These are phyloP conservation scores for Tamandua tetradactyla DNA, from an alignment of 2,797 vertebrate species.

Conservation along the genomic window DNA sequence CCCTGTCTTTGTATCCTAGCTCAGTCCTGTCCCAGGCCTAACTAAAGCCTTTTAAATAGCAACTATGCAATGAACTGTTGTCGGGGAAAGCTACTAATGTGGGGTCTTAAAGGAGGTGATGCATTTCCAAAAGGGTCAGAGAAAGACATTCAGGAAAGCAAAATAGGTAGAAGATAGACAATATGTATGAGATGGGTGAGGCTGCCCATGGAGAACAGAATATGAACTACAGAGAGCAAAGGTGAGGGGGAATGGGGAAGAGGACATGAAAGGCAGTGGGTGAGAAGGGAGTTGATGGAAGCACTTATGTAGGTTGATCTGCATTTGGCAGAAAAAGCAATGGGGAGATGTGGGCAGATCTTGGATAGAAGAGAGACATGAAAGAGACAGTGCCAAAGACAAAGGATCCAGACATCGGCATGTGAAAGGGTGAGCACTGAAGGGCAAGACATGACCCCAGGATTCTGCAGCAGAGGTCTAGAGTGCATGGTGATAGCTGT, in stretches of 20 bases:
- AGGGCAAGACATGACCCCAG: background rate
- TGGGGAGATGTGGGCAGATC: constrained; percentile 11
- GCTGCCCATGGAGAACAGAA: background rate
- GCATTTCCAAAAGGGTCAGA: background rate
- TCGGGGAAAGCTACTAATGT: background rate
- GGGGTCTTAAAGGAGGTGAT: background rate
- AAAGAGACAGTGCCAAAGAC: constrained; percentile 25
- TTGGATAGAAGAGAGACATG: constrained; percentile 23
- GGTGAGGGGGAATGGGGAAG: background rate
- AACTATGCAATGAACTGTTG: background rate
- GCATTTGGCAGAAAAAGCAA: background rate
- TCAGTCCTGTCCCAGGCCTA: background rate
- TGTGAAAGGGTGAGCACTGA: background rate
- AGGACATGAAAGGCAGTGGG: background rate
- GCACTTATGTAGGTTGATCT: background rate
- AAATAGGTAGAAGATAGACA: background rate
- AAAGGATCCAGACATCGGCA: constrained; percentile 13
- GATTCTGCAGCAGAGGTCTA: background rate
- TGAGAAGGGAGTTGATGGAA: background rate
- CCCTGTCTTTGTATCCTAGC: too few species aligned
- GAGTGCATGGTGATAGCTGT: background rate
- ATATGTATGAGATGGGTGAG: rapidly evolving
- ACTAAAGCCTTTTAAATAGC: background rate
- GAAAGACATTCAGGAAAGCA: background rate
- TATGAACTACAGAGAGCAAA: background rate